Evolutionary conservation across 2,797 vertebrate species (phyloP), one percentile per base, ranked within the genome.

Genomic region (Trachops cirrhosus): DNA sequence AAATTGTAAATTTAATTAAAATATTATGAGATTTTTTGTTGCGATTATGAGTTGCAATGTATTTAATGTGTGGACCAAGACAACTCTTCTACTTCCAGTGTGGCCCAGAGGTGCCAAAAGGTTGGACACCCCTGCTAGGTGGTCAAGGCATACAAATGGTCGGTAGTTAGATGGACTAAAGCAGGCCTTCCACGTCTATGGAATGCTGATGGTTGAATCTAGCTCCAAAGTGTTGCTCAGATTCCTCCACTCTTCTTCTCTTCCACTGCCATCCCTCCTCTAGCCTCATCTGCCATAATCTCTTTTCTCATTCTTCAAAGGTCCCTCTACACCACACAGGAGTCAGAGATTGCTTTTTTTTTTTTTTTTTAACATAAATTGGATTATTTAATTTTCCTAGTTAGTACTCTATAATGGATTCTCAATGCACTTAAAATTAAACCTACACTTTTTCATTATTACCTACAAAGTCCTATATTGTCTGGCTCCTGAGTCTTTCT

Each of bases 371-470:
- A 16, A 48, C n/a, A 75, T 78, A 50, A 79, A 82, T 79, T 26
- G 83, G 57, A 37, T 86, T 18, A 77, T 79, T 54, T 88, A 52
- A 88, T 85, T 96, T 91, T 96, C 50, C 84, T 39, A 15, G 8
- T 71, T 93, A 71, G 37, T 80, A 90, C 12, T 54, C 48, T 82
- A 64, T 73, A 94, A 41, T 41, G 32, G 37, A 90, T 39, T 46
- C 54, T 52, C 21, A 75, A 26, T 29, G 67, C 3, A 86, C 7
- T 94, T 59, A 89, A 77, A 48, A 78, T 52, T 70, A 95, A 91
- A 90, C 5, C 26, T 52, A 34, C 1, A 67, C n/a, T 57, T 86
- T 39, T 22, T 88, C 26, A 50, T 78, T 11, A 83, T 95, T 86
- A 44, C 12, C 74, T 70, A 52, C 10, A 29, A 87, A 87, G 12